Base-by-base conservation (phyloP, 2,113 vertebrate genomes). In the Amblyopsis rosae region DNA sequence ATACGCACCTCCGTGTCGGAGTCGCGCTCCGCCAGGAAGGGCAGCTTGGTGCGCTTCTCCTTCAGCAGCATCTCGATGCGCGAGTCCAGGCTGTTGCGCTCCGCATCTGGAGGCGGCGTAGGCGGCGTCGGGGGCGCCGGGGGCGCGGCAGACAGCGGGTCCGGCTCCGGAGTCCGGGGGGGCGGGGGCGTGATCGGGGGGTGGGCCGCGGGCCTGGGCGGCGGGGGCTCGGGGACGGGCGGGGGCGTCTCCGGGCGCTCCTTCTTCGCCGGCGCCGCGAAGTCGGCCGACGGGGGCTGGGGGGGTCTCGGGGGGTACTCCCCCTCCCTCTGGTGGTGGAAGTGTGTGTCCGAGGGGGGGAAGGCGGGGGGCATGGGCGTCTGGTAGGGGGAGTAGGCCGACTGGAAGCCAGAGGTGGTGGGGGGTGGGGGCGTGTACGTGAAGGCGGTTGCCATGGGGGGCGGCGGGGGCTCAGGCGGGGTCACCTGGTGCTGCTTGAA, bases 11-110 rank as follows among this genome's bases (percentile, higher is more conserved):
- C 96, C 0, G 90, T 90, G 86, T 99, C 98, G 0, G 96, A 98
- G 90, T 97, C 96, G 26, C 93, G 93, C 72, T 95, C 96, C 0
- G 90, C 92, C 16, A 99, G 89, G 88, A 98, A 98, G n/a, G 95
- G 95, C 75, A 98, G 85, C 79, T 98, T 98, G 87, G 95, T 95
- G 88, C 94, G 91, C 87, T 97, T 96, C 83, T 98, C 96, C 90
- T 99, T 99, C 76, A 99, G 92, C 81, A 99, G 94, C 98, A 98
- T 98, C 90, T 98, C 97, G 17, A 99, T 99, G 69, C 98, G 94
- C 0, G 98, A 98, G 83, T 99, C 98, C 87, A 99, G 92, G 90
- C 98, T 99, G 88, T 98, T 95, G 10, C 94, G 96, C 89, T 96
- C 95, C 0, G 93, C 87, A 72, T 98, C 96, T 26, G 26, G 26